These are phyloP conservation scores for Orchesella cincta DNA, from an alignment of 1,140 invertebrate genomes.

Conservation along the genomic window DNA sequence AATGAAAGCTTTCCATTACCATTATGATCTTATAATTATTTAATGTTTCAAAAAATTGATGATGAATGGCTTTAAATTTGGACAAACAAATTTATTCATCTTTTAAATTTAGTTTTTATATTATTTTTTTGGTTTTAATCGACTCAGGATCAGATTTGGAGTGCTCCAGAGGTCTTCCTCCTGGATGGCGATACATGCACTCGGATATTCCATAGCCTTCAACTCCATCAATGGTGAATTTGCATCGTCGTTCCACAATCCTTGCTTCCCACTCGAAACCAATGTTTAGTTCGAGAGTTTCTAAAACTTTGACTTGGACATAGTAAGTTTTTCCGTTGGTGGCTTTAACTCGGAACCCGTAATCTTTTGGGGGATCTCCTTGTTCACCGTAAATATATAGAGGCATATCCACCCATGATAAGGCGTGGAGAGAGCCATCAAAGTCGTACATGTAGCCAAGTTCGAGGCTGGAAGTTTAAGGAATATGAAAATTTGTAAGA, in stretches of 20 bases:
- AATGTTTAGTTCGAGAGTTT: conserved; percentile 66
- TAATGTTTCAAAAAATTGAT: too few relatives aligned
- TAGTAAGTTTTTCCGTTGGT: conserved; percentile 59
- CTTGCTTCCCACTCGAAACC: conserved; percentile 68
- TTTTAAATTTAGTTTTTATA: too few relatives aligned
- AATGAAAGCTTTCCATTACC: too few relatives aligned
- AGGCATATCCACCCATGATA: conserved; percentile 65
- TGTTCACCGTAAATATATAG: conserved; percentile 69
- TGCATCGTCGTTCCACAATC: conserved; percentile 68
- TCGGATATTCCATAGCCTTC: conserved; percentile 69
- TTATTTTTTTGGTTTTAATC: conserved; percentile 54
- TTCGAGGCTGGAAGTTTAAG: conserved; percentile 63
- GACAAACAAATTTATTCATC: background rate
- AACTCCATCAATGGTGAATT: conserved; percentile 65
- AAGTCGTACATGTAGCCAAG: conserved; percentile 66
- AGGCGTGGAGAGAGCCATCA: conserved; percentile 61
- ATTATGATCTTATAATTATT: too few relatives aligned
- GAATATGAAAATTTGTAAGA: background rate
- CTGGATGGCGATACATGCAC: conserved; percentile 66
- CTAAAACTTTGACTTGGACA: conserved; percentile 62
- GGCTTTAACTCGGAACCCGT: conserved; percentile 65
- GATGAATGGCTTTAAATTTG: background rate
- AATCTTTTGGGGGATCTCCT: conserved; percentile 64
- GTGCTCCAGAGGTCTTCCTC: conserved; percentile 56
- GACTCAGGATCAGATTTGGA: conserved; percentile 59